A percentile compares a stretch with the other conserved stretches of the same genome.
Conservation (phyloP, 2,888 invertebrate species). For the Hypselothyrea guttata region DNA sequence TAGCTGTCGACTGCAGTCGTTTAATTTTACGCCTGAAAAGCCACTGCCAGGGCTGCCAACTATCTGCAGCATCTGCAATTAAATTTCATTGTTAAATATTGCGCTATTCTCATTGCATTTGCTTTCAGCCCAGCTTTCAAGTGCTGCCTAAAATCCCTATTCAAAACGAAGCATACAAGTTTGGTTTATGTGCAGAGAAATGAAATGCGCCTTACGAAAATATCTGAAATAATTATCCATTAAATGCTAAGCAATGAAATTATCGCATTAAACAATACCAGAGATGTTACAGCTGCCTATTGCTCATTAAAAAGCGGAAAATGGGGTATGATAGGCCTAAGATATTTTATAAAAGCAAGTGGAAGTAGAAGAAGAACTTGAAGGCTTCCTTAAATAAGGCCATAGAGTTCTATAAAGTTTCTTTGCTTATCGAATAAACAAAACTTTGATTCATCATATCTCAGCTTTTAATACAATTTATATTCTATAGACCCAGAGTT, state of each 20-base stretch:
- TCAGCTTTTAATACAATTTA: too few species aligned
- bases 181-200: constrained; percentile 11
- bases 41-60: constrained; percentile 33
- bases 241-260: constrained; percentile 68
- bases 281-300: constrained; percentile 16
- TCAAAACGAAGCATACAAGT: background rate
- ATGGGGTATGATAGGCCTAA: background rate
- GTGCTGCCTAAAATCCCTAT: too few species aligned
- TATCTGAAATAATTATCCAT: constrained; percentile 72
- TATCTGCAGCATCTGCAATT: constrained; percentile 53
- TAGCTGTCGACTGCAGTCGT: constrained; percentile 48
- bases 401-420: too few species aligned
- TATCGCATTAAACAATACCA: constrained; percentile 70
- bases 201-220: constrained; percentile 65
- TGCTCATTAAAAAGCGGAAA: background rate
- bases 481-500: too few species aligned
- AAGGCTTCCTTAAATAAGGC: too few species aligned
- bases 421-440: too few species aligned
- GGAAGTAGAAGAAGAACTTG: too few species aligned
- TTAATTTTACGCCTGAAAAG: constrained; percentile 66
- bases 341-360: too few species aligned
- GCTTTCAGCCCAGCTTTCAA: too few species aligned
- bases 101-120: too few species aligned
- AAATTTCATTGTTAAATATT: constrained; percentile 61
- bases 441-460: too few species aligned